Conservation (phyloP, 2,113 vertebrate genomes). For the Regulus satrapa region DNA sequence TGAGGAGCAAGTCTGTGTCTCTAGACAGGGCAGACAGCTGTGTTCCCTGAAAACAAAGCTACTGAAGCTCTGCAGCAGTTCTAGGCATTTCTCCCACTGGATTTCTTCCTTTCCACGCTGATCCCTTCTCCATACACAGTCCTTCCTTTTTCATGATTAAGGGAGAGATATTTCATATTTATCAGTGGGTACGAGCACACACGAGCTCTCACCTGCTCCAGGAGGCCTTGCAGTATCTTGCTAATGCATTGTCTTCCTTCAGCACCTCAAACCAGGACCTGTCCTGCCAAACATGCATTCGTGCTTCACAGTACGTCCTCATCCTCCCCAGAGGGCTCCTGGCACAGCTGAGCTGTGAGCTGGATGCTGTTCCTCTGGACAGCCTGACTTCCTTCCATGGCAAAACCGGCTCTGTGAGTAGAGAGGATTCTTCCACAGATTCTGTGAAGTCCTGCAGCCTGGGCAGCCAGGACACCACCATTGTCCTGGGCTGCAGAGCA, state of each 20-base stretch:
- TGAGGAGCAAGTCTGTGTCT: neutral
- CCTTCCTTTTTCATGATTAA: neutral
- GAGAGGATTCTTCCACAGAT: neutral
- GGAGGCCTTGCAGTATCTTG: neutral
- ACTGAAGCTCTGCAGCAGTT: neutral
- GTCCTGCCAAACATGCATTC: neutral
- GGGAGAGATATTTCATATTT: neutral
- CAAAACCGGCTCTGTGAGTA: neutral
- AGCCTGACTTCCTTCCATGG: neutral
- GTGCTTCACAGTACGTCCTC: rapidly evolving
- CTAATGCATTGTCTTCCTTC: neutral
- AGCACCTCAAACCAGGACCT: neutral
- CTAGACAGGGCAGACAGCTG: neutral
- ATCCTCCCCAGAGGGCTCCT: neutral
- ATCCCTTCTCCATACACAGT: neutral
- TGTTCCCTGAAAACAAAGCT: neutral
- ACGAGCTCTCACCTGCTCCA: rapidly evolving
- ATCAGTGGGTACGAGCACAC: neutral
- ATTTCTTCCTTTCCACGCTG: neutral
- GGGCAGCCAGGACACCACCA: neutral
- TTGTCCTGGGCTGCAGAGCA: too few species aligned
- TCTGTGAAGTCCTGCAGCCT: neutral
- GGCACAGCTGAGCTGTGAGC: neutral
- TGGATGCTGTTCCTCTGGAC: neutral
- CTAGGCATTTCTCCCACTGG: neutral